Percentiles rank a stretch among this genome's conserved stretches.
Evolutionary conservation across 2,113 vertebrate genomes (phyloP).

Genomic region (mouse (Mus musculus)): GRCm39 chr5:87621501-87622000

Average conservation of each 20-base stretch:
- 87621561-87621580: not conserved
- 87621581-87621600: not conserved
- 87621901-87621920: not conserved
- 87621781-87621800: not conserved
- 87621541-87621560: not conserved
- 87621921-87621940: not conserved
- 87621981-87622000: not conserved
- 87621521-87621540: not conserved
- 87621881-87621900: not conserved
- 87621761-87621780: not conserved
- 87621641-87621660: not conserved
- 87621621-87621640: not conserved
- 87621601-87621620: not conserved
- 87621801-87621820: not conserved
- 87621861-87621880: not conserved
- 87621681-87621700: not conserved
- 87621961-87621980: not conserved
- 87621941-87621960: not conserved
- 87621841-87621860: not conserved
- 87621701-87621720: not conserved
- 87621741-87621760: not conserved
- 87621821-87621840: not conserved
- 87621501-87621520: not conserved
- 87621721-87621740: slow-evolving; percentile 11
- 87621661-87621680: not conserved